Percentiles rank a stretch among this genome's conserved stretches.
Evolutionary conservation across 1,140 invertebrate species (phyloP).

Genomic region (Ptiloglossa arizonensis): DNA sequence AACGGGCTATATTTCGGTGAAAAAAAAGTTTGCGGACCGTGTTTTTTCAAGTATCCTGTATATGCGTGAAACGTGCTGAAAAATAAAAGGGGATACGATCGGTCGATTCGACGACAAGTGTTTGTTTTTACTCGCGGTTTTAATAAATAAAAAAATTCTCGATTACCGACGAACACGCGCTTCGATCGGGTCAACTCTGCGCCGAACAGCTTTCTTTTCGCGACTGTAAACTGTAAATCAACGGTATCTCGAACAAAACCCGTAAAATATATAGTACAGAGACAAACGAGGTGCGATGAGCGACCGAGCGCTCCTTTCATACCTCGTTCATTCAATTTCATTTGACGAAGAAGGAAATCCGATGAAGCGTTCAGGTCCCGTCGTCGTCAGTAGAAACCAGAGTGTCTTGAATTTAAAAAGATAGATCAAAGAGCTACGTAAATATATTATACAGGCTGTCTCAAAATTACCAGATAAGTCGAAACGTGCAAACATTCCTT

Average conservation of each 20-base stretch:
- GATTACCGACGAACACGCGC: neutral
- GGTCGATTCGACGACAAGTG: neutral
- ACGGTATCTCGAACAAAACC: conserved; percentile 1
- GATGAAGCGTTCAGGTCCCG: neutral
- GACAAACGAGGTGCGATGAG: conserved; percentile 21
- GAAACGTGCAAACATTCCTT: too few relatives aligned
- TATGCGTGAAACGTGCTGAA: neutral
- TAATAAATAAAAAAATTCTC: neutral
- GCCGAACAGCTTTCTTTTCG: neutral
- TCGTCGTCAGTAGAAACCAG: neutral
- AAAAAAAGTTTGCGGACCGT: neutral
- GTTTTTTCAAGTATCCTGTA: neutral
- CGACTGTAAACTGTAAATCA: conserved; percentile 20
- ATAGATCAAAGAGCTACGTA: neutral
- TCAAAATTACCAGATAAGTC: too few relatives aligned
- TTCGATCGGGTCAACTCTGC: neutral
- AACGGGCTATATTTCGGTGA: neutral
- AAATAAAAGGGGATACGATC: neutral
- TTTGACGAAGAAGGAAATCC: conserved; percentile 1
- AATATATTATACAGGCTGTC: too few relatives aligned
- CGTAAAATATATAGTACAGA: conserved; percentile 5
- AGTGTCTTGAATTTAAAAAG: neutral
- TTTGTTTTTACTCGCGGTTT: neutral
- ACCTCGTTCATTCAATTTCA: conserved; percentile 8
- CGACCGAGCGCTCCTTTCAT: conserved; percentile 6